phyloP scores from a whole-genome alignment of 35 echinoderm and acorn worm genomes.

The Heliocidaris tuberculata region DNA sequence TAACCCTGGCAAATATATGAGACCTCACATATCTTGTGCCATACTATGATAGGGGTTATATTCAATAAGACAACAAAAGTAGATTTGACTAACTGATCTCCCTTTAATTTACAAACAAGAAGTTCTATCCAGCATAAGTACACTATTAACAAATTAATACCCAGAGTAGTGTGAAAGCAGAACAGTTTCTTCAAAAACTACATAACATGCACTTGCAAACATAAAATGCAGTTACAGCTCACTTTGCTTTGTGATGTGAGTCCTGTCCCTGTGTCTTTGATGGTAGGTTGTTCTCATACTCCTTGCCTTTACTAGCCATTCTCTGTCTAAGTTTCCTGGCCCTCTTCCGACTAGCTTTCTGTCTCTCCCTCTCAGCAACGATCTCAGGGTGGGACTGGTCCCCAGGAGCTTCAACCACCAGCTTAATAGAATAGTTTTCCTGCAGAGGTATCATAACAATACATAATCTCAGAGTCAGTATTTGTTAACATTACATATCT shows the following conservation, averaged over 20 bases:
- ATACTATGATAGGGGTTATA: too few species aligned
- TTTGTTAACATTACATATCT: too few species aligned
- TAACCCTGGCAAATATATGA: too few species aligned
- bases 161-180: too few species aligned
- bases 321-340: constrained; percentile 91
- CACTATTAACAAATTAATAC: too few species aligned
- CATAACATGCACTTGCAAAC: too few species aligned
- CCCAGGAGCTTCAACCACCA: constrained; percentile 74
- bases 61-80: too few species aligned
- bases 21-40: too few species aligned
- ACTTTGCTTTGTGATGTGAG: constrained; percentile 91
- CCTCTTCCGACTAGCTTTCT: constrained; percentile 81
- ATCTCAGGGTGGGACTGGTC: constrained; percentile 78
- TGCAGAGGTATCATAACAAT: neutral
- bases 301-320: constrained; percentile 86
- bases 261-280: constrained; percentile 78
- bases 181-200: too few species aligned
- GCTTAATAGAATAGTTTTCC: constrained; percentile 86
- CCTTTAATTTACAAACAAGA: too few species aligned
- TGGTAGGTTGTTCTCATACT: constrained; percentile 92
- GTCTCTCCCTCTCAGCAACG: constrained; percentile 88
- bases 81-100: too few species aligned
- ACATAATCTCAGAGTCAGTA: neutral
- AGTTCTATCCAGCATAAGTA: too few species aligned
- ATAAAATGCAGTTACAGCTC: constrained; percentile 2